phyloP scores from a whole-genome alignment of 2,797 vertebrate genomes.

The Trachops cirrhosus region DNA sequence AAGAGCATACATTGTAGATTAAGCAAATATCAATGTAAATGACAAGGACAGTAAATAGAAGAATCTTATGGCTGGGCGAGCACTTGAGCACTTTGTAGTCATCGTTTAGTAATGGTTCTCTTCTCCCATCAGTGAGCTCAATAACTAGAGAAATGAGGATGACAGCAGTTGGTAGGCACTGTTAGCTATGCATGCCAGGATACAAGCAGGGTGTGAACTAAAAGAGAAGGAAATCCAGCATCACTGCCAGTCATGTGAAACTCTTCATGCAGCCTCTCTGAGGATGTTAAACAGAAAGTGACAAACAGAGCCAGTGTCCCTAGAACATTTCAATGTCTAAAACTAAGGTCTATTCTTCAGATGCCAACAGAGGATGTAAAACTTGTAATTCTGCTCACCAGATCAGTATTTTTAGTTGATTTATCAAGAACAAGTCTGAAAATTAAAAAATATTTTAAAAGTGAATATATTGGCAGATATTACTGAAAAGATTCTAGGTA shows the following conservation, averaged over 20 bases:
- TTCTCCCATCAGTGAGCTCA: conserved; percentile 10
- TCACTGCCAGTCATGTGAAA: background rate
- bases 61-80: background rate
- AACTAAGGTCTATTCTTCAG: background rate
- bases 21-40: conserved; percentile 54
- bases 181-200: background rate
- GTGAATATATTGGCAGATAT: background rate
- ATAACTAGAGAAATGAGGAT: conserved; percentile 24
- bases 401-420: background rate
- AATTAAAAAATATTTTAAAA: background rate
- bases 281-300: background rate
- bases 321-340: background rate
- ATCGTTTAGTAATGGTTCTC: conserved; percentile 18
- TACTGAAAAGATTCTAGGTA: background rate
- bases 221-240: background rate
- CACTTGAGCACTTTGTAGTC: background rate
- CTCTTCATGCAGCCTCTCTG: background rate
- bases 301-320: background rate
- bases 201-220: background rate
- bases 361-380: background rate
- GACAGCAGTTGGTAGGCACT: background rate
- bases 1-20: background rate
- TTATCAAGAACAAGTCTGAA: background rate
- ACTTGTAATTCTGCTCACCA: background rate
- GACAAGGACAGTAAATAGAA: conserved; percentile 34